phyloP scores from a whole-genome alignment of 2,888 invertebrate species.

The Tipula confusa region DNA sequence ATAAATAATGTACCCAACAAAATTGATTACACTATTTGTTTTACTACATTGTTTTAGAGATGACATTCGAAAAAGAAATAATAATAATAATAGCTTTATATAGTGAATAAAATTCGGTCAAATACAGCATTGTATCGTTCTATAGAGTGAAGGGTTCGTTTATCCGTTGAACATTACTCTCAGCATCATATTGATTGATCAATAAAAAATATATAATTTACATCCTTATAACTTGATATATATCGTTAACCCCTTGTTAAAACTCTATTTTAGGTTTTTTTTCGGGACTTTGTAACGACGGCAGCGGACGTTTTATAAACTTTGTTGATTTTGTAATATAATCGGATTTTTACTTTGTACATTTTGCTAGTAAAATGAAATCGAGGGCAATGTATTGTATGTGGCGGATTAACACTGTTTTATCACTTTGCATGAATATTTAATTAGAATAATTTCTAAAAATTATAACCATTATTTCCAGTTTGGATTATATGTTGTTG shows the following conservation, averaged over 20 bases:
- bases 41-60: not conserved
- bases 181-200: not conserved
- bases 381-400: too few species aligned
- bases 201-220: constrained; percentile 5
- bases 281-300: too few species aligned
- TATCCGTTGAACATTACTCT: not conserved
- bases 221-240: not conserved
- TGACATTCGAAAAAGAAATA: not conserved
- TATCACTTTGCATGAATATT: not conserved
- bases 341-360: too few species aligned
- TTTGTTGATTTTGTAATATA: too few species aligned
- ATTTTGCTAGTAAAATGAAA: too few species aligned
- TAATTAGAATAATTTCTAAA: not conserved
- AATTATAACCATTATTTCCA: not conserved
- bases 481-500: not conserved
- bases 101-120: not conserved
- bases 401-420: too few species aligned
- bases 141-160: not conserved
- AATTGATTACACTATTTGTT: not conserved
- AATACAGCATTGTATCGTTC: not conserved
- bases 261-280: too few species aligned
- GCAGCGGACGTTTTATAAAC: too few species aligned
- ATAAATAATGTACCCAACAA: not conserved
- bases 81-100: not conserved
- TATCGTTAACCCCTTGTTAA: too few species aligned